Evolutionary conservation across 2,797 vertebrate genomes (phyloP), one percentile per base, ranked within the genome.

Genomic region (Pipistrellus pygmaeus): DNA sequence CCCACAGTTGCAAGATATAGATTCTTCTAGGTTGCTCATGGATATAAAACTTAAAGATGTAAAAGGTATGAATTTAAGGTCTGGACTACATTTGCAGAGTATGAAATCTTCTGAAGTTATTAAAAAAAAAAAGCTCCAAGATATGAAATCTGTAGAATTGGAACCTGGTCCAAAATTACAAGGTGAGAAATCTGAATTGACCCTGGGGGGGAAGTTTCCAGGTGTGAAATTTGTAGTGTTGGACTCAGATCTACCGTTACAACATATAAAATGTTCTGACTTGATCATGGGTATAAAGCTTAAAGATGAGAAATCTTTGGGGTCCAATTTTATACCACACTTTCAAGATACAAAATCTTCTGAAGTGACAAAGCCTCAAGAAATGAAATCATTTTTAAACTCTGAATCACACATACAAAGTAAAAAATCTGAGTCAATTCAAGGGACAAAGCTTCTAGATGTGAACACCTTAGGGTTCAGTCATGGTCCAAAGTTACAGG

Each of bases 1-100:
- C 15, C 69, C 83, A 85, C 68, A 82, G 57, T 62, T 97, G 80
- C 82, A 96, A 92, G 88, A 96, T 62, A 80, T 76, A 76, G 66
- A 93, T 66, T 95, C 90, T 85, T 94, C 93, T 69, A 93, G 48
- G 38, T 75, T 57, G 18, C 48, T 95, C 23, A 76, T 17, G 23
- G 95, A 66, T 68, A 80, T 83, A 90, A 78, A 96, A 30, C 25
- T 93, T 95, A 82, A 80, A 90, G 90, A 75, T 90, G 6, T 80
- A 78, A 94, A 90, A 88, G 77, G 78, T 94, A 44, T 23, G 30
- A 51, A 32, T 88, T 90, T 69, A 35, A 35, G 51, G 71, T 85
- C 90, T 85, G 51, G 21, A 68, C 13, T 69, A 88, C 14, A 88
- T 4, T 53, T 93, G 35, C 30, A 88, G 73, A 27, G 5, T 82